A percentile compares a stretch with the other conserved stretches of the same genome.
Evolutionary conservation across 2,113 vertebrate species (phyloP).

Genomic region (Notechis scutatus): DNA sequence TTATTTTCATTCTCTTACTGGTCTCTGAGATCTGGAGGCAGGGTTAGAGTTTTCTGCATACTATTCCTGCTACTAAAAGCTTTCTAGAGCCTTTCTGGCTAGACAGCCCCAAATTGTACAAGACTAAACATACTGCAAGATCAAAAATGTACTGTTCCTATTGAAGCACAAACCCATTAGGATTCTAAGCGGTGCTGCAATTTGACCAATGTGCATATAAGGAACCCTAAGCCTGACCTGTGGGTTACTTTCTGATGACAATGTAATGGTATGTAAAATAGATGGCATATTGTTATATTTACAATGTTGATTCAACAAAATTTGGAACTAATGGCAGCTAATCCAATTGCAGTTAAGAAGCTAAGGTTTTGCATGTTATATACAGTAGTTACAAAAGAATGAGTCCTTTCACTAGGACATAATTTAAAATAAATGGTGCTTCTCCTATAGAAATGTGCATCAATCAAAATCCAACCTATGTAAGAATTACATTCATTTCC

Average conservation of each 20-base stretch:
- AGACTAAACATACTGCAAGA: too few relatives aligned
- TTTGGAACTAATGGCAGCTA: neutral
- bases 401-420: neutral
- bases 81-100: too few relatives aligned
- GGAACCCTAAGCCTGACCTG: neutral
- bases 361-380: neutral
- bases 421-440: neutral
- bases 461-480: neutral
- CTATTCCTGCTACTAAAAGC: neutral
- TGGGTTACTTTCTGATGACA: neutral
- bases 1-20: neutral
- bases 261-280: neutral
- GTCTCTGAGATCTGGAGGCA: neutral
- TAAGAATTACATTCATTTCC: neutral
- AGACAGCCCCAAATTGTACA: too few relatives aligned
- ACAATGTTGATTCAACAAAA: neutral
- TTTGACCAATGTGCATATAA: neutral
- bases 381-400: neutral
- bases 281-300: neutral
- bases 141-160: neutral
- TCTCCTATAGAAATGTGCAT: neutral
- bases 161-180: neutral
- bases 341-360: neutral
- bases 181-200: neutral
- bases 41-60: neutral